These are phyloP conservation scores for Acromyrmex charruanus DNA, from an alignment of 1,140 invertebrate species.

Conservation along the genomic window DNA sequence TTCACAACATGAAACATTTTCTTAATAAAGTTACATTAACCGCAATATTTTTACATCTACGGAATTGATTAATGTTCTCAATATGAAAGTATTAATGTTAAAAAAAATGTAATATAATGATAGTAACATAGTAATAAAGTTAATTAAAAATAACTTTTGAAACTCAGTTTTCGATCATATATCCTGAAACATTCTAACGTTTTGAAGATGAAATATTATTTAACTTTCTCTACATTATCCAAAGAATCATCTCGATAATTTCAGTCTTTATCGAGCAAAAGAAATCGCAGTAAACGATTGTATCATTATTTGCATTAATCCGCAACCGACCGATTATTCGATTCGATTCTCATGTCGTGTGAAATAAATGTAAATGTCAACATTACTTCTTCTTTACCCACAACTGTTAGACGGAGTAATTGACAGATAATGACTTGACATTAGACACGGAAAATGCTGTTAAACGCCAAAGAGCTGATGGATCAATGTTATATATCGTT, in stretches of 20 bases:
- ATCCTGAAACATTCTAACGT: not conserved
- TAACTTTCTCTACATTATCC: constrained; percentile 2
- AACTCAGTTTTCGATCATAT: not conserved
- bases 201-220: not conserved
- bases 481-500: not conserved
- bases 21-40: not conserved
- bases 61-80: not conserved
- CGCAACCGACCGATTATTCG: not conserved
- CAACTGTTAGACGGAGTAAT: not conserved
- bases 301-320: not conserved
- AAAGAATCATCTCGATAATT: not conserved
- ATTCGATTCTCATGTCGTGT: not conserved
- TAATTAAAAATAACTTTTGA: not conserved
- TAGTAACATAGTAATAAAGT: not conserved
- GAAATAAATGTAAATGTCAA: constrained; percentile 23
- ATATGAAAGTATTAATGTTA: not conserved
- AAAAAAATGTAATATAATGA: not conserved
- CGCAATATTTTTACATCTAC: not conserved
- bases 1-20: not conserved
- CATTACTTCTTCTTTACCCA: not conserved
- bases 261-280: constrained; percentile 1
- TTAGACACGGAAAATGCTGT: constrained; percentile 21
- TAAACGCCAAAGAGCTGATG: constrained; percentile 1
- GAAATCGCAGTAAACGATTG: not conserved
- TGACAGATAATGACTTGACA: constrained; percentile 30